These are phyloP conservation scores for Salvator merianae DNA, from an alignment of 2,113 vertebrate species.

Conservation along the genomic window DNA sequence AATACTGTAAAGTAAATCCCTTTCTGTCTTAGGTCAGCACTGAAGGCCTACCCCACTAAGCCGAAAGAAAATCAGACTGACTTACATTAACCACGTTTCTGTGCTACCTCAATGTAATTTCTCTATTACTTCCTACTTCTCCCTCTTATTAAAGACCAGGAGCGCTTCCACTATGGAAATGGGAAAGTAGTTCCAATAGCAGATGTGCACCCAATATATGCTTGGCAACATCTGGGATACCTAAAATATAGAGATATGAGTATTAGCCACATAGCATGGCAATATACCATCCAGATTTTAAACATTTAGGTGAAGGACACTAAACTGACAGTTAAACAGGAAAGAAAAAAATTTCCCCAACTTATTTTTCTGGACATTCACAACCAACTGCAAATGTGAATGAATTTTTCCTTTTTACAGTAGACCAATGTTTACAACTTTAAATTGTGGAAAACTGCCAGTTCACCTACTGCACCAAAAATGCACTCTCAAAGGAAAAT, in stretches of 20 bases:
- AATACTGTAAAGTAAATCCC: background rate
- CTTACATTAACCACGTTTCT: conserved; percentile 28
- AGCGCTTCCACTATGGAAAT: background rate
- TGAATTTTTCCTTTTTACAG: background rate
- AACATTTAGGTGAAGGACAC: background rate
- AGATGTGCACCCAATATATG: conserved; percentile 17
- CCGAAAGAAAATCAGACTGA: conserved; percentile 15
- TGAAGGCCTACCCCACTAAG: conserved; percentile 19
- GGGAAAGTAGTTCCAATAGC: conserved; percentile 4
- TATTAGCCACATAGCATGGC: background rate
- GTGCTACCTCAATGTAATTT: conserved; percentile 28
- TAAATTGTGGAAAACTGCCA: background rate
- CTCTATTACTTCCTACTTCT: conserved; percentile 25
- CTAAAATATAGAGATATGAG: conserved; percentile 28
- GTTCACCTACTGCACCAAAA: background rate
- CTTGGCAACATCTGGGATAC: background rate
- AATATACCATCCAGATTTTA: conserved; percentile 20
- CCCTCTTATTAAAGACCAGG: conserved; percentile 39
- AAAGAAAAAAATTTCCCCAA: background rate
- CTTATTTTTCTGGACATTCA: background rate
- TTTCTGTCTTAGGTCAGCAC: conserved; percentile 6
- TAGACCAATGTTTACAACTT: conserved; percentile 14
- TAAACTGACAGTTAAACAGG: background rate
- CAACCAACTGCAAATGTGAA: conserved; percentile 1
- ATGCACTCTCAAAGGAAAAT: background rate